Percentiles rank a stretch among this genome's conserved stretches.
These are phyloP conservation scores for Dicranocentrus wangi DNA, from an alignment of 2,888 invertebrate genomes.

Conservation along the genomic window DNA sequence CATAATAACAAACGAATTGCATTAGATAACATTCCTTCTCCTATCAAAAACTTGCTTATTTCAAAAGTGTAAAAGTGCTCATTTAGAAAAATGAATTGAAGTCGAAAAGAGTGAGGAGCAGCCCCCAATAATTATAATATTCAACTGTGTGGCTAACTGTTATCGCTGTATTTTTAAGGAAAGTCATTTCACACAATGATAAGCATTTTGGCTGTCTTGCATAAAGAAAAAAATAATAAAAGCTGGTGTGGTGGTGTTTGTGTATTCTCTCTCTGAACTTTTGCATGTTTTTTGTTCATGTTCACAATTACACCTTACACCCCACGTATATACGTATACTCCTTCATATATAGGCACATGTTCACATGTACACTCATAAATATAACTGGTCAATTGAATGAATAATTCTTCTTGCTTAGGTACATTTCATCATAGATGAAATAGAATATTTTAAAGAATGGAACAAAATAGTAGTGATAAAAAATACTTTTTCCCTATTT, in stretches of 20 bases:
- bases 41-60: neutral
- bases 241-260: too few relatives aligned
- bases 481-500: slow-evolving; percentile 16
- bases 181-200: slow-evolving; percentile 62
- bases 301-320: neutral
- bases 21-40: slow-evolving; percentile 37
- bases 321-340: neutral
- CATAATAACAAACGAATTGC: slow-evolving; percentile 25
- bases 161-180: slow-evolving; percentile 9
- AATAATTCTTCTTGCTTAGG: neutral
- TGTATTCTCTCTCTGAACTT: too few relatives aligned
- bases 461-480: too few relatives aligned
- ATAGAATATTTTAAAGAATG: neutral
- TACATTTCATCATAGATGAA: too few relatives aligned
- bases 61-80: slow-evolving; percentile 13
- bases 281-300: neutral
- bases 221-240: slow-evolving; percentile 42
- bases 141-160: slow-evolving; percentile 21
- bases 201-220: slow-evolving; percentile 61
- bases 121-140: slow-evolving; percentile 30
- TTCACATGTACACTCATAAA: neutral
- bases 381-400: slow-evolving; percentile 1
- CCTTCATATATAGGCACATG: too few relatives aligned
- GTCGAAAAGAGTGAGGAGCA: neutral
- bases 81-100: slow-evolving; percentile 32